Conservation (phyloP, 2,888 invertebrate species). For the Amblyjoppa proteus region DNA sequence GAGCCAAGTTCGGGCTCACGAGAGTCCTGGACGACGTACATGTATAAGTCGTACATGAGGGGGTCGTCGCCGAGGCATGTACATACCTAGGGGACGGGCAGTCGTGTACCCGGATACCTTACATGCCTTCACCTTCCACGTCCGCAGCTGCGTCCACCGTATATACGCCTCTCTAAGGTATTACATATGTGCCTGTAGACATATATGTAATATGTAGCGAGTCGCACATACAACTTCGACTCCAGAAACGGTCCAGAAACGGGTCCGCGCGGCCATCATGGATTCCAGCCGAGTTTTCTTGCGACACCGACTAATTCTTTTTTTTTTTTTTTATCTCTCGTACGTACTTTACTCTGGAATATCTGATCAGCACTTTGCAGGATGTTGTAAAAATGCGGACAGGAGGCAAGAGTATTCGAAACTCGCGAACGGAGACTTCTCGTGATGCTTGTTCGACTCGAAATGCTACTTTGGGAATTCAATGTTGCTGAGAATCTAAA, state of each 20-base stretch:
- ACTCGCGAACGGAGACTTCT: slow-evolving; percentile 36
- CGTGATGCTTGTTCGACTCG: slow-evolving; percentile 20
- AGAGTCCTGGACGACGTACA: slow-evolving; percentile 39
- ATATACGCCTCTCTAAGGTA: slow-evolving; percentile 38
- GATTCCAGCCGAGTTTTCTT: slow-evolving; percentile 76
- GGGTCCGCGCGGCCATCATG: slow-evolving; percentile 73
- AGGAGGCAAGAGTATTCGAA: slow-evolving; percentile 30
- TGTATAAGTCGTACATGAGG: slow-evolving; percentile 25
- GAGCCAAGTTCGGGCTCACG: slow-evolving; percentile 41
- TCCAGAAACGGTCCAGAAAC: slow-evolving; percentile 56
- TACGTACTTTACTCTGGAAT: slow-evolving; percentile 39
- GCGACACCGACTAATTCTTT: slow-evolving; percentile 33
- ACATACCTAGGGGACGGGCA: slow-evolving; percentile 21
- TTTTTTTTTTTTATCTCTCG: slow-evolving; percentile 43
- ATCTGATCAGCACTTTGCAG: slow-evolving; percentile 42
- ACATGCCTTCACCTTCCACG: slow-evolving; percentile 13
- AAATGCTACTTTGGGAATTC: slow-evolving; percentile 17
- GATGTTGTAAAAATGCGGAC: slow-evolving; percentile 33
- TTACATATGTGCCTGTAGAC: slow-evolving; percentile 41
- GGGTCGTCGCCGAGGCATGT: slow-evolving; percentile 27
- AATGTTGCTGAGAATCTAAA: background rate
- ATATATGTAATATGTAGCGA: slow-evolving; percentile 1
- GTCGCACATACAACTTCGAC: slow-evolving; percentile 44
- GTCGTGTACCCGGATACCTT: slow-evolving; percentile 26
- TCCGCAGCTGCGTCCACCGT: slow-evolving; percentile 30